Percentiles rank a stretch among this genome's conserved stretches.
phyloP scores from a whole-genome alignment of 2,797 vertebrate genomes.

The Ctenopoma kingsleyae region DNA sequence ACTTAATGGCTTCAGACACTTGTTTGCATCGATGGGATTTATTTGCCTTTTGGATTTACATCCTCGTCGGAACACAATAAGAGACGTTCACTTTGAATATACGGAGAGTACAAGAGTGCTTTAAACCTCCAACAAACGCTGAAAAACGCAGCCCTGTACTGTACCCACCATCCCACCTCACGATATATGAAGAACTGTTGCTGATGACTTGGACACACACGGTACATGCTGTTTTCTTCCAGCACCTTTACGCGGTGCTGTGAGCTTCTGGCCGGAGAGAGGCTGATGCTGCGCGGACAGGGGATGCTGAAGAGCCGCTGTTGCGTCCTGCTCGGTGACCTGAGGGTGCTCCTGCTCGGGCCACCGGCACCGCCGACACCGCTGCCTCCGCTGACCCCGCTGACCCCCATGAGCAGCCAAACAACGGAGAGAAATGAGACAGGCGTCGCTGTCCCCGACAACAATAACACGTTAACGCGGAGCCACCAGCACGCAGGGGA shows the following conservation, averaged over 20 bases:
- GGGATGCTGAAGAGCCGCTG: slow-evolving; percentile 98
- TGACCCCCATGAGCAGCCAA: slow-evolving; percentile 90
- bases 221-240: slow-evolving; percentile 85
- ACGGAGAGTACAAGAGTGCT: slow-evolving; percentile 34
- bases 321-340: slow-evolving; percentile 96
- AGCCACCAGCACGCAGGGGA: slow-evolving; percentile 81
- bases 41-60: slow-evolving; percentile 65
- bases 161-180: slow-evolving; percentile 32
- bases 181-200: slow-evolving; percentile 57
- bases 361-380: slow-evolving; percentile 85
- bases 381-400: slow-evolving; percentile 75
- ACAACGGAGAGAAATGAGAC: slow-evolving; percentile 73
- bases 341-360: slow-evolving; percentile 96
- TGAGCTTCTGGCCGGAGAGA: slow-evolving; percentile 85
- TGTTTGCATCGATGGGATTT: slow-evolving; percentile 81
- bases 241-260: slow-evolving; percentile 83
- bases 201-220: slow-evolving; percentile 81
- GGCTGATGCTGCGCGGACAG: slow-evolving; percentile 90
- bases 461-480: slow-evolving; percentile 87
- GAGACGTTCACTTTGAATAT: slow-evolving; percentile 35
- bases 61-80: slow-evolving; percentile 51
- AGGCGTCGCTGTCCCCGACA: slow-evolving; percentile 82
- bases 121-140: slow-evolving; percentile 9
- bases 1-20: slow-evolving; percentile 85
- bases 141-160: slow-evolving; percentile 29